These are phyloP conservation scores for Drosophila bocki DNA, from an alignment of 1,140 invertebrate genomes.

Conservation along the genomic window DNA sequence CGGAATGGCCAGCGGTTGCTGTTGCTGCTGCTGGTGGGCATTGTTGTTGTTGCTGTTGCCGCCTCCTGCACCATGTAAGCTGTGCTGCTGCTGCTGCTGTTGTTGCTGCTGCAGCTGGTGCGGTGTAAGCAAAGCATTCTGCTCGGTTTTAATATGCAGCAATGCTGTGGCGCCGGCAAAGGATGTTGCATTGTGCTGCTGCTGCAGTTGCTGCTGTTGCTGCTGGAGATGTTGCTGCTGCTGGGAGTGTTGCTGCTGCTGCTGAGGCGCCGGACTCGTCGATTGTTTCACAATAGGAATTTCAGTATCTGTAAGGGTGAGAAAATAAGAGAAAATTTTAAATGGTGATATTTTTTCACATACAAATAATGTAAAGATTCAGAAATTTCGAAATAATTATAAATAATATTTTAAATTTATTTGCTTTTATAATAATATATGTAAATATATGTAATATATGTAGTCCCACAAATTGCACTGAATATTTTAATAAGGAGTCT, in stretches of 20 bases:
- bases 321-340: not conserved
- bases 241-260: constrained; percentile 67
- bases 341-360: no score
- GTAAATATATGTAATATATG: no score
- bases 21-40: constrained; percentile 43
- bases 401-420: no score
- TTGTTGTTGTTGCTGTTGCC: constrained; percentile 61
- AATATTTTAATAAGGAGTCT: not conserved
- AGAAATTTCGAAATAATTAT: not conserved
- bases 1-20: constrained; percentile 79
- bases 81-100: constrained; percentile 74
- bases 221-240: constrained; percentile 69
- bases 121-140: constrained; percentile 69
- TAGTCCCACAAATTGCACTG: not conserved
- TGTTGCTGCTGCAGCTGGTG: constrained; percentile 72
- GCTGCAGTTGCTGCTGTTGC: constrained; percentile 57
- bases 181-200: constrained; percentile 55
- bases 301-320: constrained; percentile 79
- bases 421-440: no score
- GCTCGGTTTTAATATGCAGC: constrained; percentile 82
- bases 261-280: constrained; percentile 80
- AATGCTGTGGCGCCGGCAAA: constrained; percentile 66
- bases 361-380: not conserved
- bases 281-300: constrained; percentile 85
- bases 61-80: constrained; percentile 51